Base-by-base conservation (phyloP, 2,113 vertebrate species). In the Hippocampus guttulatus region DNA sequence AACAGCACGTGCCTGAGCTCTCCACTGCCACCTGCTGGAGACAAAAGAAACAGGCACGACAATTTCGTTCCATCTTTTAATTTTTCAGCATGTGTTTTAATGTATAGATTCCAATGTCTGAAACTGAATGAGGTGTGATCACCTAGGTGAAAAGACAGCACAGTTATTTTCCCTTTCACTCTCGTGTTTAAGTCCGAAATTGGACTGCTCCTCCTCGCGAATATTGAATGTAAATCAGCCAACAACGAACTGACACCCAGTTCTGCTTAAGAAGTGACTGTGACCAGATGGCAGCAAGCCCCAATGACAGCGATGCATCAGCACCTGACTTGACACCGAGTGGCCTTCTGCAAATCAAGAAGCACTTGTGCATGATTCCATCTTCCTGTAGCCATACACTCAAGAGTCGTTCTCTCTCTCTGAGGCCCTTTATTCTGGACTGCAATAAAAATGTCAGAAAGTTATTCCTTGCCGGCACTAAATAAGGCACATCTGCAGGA, bases 401-500 rank as follows among this genome's bases (percentile, higher is more conserved):
- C 68, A 74, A 67, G 47, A 45, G 61, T 68, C 64, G 41, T 64
- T 45, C 69, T 68, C 72, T 30, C 74, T 55, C 63, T 58, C 54
- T 71, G 65, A 70, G 33, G 75, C 71, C 76, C 57, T 70, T 63
- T 23, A 78, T 75, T 71, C 70, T 68, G 64, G 33, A 15, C 55
- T 12, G 40, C 70, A 80, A 69, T 82, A 78, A 86, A 88, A 81
- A 76, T 80, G 81, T 86, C 85, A 89, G 67, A 84, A 77, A 81
- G 76, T 81, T 84, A 78, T 87, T 88, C 75, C 73, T 85, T 67
- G 47, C 73, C 54, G 66, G 72, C 72, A 64, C 71, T 81, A 86
- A 87, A 86, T 78, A 72, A 86, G 85, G 74, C 76, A 80, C 79
- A 81, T 87, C 82, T 88, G 85, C 76, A 75, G 70, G 67, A 86